Percentiles rank a stretch among this genome's conserved stretches.
phyloP scores from a whole-genome alignment of 1,140 invertebrate genomes.

The Mamestra configurata region DNA sequence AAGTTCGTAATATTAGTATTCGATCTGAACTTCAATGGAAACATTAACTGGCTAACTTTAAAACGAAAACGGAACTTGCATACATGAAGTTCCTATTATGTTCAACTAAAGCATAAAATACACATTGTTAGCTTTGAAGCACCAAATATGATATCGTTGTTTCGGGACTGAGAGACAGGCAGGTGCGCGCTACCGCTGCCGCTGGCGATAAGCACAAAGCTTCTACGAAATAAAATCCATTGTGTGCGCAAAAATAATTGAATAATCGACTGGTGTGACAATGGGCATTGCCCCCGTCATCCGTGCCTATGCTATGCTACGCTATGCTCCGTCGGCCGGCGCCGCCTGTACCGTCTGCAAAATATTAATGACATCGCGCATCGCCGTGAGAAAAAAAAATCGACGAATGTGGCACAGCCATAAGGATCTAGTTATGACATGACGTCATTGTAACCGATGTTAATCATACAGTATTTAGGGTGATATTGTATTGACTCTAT shows the following conservation, averaged over 20 bases:
- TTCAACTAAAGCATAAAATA: neutral
- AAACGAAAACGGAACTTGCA: neutral
- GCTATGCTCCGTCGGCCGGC: neutral
- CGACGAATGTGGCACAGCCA: constrained; percentile 14
- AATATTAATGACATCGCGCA: constrained; percentile 46
- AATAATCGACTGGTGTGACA: constrained; percentile 51
- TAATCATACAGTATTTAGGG: neutral
- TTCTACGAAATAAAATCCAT: constrained; percentile 52
- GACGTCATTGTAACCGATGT: constrained; percentile 23
- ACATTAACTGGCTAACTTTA: neutral
- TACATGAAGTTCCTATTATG: neutral
- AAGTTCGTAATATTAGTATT: neutral
- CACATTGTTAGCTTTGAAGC: neutral
- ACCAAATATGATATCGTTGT: constrained; percentile 1
- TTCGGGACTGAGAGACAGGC: constrained; percentile 9
- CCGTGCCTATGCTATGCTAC: constrained; percentile 1
- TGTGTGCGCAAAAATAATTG: constrained; percentile 60
- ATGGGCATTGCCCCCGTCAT: constrained; percentile 42
- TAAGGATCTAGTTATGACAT: constrained; percentile 16
- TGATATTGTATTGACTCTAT: constrained; percentile 20
- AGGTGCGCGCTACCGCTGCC: constrained; percentile 48
- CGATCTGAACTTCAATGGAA: neutral
- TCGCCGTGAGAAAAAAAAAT: constrained; percentile 38
- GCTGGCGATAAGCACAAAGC: constrained; percentile 49
- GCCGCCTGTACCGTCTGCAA: constrained; percentile 28